Conservation (phyloP, 2,888 invertebrate genomes). For the Drosophila sordidapex region DNA sequence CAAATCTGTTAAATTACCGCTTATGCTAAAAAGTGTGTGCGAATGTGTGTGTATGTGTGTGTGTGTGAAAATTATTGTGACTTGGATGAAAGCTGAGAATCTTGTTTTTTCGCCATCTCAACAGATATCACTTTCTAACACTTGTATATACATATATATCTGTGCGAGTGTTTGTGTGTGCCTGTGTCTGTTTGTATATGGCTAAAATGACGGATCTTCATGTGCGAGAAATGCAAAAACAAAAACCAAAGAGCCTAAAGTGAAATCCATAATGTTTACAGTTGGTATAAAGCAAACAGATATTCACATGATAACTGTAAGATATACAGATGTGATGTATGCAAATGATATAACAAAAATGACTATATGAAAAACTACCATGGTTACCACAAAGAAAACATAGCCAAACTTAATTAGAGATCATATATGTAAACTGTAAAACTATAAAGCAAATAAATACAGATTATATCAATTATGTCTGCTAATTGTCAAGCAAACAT, state of each 20-base stretch:
- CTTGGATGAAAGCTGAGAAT: conserved; percentile 14
- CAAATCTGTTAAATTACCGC: conserved; percentile 7
- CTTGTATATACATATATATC: neutral
- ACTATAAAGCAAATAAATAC: neutral
- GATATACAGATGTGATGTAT: neutral
- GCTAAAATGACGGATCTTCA: conserved; percentile 26
- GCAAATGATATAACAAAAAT: neutral
- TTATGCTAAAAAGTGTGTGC: neutral
- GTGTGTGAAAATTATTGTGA: conserved; percentile 18
- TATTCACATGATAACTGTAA: neutral
- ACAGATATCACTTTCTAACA: conserved; percentile 28
- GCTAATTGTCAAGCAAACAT: neutral
- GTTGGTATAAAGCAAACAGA: neutral
- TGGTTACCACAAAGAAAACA: neutral
- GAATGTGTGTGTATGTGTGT: conserved; percentile 5
- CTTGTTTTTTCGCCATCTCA: conserved; percentile 18
- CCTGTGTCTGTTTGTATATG: neutral
- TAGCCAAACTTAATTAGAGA: neutral
- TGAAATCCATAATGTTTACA: conserved; percentile 27
- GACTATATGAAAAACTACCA: neutral
- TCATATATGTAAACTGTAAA: neutral
- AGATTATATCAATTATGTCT: neutral
- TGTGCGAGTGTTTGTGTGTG: neutral
- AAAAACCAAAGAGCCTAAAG: conserved; percentile 30
- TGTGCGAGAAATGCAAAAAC: conserved; percentile 20